These are phyloP conservation scores for Solenodon paradoxus DNA, from an alignment of 2,113 vertebrate genomes.

Conservation along the genomic window DNA sequence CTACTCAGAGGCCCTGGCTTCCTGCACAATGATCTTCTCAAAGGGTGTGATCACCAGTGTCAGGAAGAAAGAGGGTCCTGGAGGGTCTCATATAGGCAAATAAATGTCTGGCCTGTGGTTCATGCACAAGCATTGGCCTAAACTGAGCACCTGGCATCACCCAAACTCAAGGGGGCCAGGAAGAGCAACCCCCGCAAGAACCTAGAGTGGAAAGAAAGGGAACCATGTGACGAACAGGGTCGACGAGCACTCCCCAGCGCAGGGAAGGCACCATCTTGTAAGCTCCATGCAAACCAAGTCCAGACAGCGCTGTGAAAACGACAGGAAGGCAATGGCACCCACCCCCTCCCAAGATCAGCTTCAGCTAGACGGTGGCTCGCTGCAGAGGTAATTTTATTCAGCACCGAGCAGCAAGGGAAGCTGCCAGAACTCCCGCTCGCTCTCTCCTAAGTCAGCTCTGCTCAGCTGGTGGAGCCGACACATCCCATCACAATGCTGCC, in stretches of 20 bases:
- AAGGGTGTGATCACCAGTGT: background rate
- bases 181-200: too few relatives aligned
- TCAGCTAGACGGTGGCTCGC: background rate
- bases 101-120: background rate
- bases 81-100: background rate
- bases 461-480: rapidly evolving
- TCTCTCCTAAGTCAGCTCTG: background rate
- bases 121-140: too few relatives aligned
- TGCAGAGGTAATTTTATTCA: background rate
- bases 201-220: too few relatives aligned
- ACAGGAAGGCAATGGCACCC: background rate
- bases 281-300: background rate
- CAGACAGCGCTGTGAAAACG: rapidly evolving
- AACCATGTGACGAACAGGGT: too few relatives aligned
- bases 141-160: background rate
- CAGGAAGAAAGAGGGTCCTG: too few relatives aligned
- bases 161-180: background rate
- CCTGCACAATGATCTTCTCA: background rate
- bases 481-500: rapidly evolving
- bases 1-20: background rate
- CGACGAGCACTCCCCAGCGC: rapidly evolving
- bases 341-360: background rate
- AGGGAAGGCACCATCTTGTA: background rate
- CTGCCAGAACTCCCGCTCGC: background rate
- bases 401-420: background rate